Evolutionary conservation across 2,797 vertebrate species (phyloP).

Genomic region (Craterocephalus amniculus): DNA sequence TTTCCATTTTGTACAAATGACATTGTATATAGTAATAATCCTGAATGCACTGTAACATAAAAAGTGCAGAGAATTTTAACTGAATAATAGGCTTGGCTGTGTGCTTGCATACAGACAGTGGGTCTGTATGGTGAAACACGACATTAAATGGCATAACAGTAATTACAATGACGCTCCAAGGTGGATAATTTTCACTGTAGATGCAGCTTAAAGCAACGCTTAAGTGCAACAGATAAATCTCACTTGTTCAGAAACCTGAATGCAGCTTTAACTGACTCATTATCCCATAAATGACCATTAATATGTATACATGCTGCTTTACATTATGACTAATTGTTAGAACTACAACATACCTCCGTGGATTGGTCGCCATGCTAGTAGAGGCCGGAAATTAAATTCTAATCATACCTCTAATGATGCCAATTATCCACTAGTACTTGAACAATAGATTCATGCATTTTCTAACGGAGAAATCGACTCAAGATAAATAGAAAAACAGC

Average conservation of each 20-base stretch:
- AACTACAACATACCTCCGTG: constrained; percentile 66
- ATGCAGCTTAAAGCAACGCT: constrained; percentile 38
- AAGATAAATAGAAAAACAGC: constrained; percentile 61
- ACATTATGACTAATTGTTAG: constrained; percentile 42
- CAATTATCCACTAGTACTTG: constrained; percentile 61
- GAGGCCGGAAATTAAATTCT: constrained; percentile 69
- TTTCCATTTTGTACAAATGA: constrained; percentile 77
- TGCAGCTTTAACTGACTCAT: constrained; percentile 44
- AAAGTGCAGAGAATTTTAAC: constrained; percentile 62
- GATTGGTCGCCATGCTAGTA: constrained; percentile 71
- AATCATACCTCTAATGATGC: constrained; percentile 28
- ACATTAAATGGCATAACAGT: constrained; percentile 16
- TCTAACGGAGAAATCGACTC: constrained; percentile 55
- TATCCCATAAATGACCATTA: constrained; percentile 14
- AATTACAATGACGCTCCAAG: constrained; percentile 33
- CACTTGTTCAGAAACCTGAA: constrained; percentile 35
- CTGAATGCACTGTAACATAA: constrained; percentile 77
- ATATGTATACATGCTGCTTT: constrained; percentile 43
- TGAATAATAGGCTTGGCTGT: constrained; percentile 53
- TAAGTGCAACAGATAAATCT: constrained; percentile 38
- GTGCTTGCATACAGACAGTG: constrained; percentile 48
- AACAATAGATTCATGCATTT: constrained; percentile 67
- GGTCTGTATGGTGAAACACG: constrained; percentile 62
- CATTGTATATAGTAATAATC: constrained; percentile 81
- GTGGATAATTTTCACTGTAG: constrained; percentile 24